Evolutionary conservation across 2,797 vertebrate genomes (phyloP), one percentile per base, ranked within the genome.

Genomic region (Hoplostethus atlanticus): DNA sequence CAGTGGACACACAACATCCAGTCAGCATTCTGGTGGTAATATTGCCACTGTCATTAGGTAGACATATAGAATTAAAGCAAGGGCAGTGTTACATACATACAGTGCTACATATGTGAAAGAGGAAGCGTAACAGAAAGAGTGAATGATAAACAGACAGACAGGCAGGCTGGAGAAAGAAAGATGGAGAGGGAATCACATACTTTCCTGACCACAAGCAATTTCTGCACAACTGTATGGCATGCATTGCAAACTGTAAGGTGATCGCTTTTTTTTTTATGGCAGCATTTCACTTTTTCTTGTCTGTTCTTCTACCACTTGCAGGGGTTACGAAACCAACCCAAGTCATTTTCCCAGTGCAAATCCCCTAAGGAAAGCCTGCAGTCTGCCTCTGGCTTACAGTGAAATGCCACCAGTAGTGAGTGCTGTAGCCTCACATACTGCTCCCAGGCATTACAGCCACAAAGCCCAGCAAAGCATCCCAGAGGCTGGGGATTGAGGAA

Each of bases 381-480:
- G 91, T 87, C 79, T 80, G 82, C 91, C 87, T 82, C 80, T 81
- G 89, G 92, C 92, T 92, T 80, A 88, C 62, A 73, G 84, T 87
- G 79, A 87, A 87, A 89, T 84, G 80, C 86, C 83, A 93, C 87
- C 87, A 88, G 86, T 84, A 86, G 90, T 87, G 72, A 91, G 87
- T 82, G 89, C 87, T 87, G 46, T 64, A 85, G 82, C 84, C 69
- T 86, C 76, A 78, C 82, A 84, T 87, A 84, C 84, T 69, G 90
- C 87, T 91, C 71, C 73, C 68, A 73, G 87, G 87, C 83, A 85
- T 90, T 85, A 89, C 76, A 80, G 81, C 71, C 75, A 83, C 84
- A 91, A 90, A 91, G 84, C 86, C 87, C 60, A 69, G 79, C 69
- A 84, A 89, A 89, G 76, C 81, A 83, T 73, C 80, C 79, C 76